Evolutionary conservation across 1,140 invertebrate genomes (phyloP).

Genomic region (Drosophila oshimai): DNA sequence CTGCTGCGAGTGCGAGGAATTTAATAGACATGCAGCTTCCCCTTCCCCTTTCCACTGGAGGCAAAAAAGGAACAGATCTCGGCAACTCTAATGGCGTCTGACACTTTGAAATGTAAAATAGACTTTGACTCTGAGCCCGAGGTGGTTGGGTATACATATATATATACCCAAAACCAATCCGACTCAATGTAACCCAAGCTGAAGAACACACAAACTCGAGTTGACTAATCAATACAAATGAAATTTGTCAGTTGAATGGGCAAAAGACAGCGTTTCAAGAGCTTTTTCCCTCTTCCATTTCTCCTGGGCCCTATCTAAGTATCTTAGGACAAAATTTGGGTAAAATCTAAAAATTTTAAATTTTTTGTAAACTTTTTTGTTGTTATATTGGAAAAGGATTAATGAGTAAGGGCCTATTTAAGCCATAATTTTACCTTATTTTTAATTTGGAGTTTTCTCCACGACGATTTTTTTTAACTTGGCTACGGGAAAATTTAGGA

Average conservation of each 20-base stretch:
- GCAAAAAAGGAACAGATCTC: neutral
- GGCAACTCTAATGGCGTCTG: slow-evolving; percentile 32
- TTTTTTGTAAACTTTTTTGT: too few species aligned
- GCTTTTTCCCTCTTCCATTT: too few species aligned
- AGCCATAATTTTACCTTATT: too few species aligned
- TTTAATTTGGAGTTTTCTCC: too few species aligned
- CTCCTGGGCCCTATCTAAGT: too few species aligned
- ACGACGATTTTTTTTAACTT: too few species aligned
- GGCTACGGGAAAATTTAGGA: too few species aligned
- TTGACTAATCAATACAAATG: slow-evolving; percentile 50
- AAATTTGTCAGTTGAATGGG: slow-evolving; percentile 37
- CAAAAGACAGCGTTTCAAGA: neutral
- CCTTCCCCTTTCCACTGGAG: too few species aligned
- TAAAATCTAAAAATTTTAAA: too few species aligned
- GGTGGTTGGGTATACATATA: neutral
- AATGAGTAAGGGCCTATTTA: too few species aligned
- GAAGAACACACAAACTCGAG: neutral
- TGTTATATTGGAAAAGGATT: too few species aligned
- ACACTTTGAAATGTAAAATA: slow-evolving; percentile 52
- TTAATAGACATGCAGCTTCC: slow-evolving; percentile 26
- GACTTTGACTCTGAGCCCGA: slow-evolving; percentile 33
- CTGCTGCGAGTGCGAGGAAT: slow-evolving; percentile 25
- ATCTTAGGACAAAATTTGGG: neutral
- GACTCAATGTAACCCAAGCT: neutral
- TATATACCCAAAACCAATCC: neutral